These are phyloP conservation scores for Genyomyrus donnyi DNA, from an alignment of 2,113 vertebrate genomes.

Conservation along the genomic window DNA sequence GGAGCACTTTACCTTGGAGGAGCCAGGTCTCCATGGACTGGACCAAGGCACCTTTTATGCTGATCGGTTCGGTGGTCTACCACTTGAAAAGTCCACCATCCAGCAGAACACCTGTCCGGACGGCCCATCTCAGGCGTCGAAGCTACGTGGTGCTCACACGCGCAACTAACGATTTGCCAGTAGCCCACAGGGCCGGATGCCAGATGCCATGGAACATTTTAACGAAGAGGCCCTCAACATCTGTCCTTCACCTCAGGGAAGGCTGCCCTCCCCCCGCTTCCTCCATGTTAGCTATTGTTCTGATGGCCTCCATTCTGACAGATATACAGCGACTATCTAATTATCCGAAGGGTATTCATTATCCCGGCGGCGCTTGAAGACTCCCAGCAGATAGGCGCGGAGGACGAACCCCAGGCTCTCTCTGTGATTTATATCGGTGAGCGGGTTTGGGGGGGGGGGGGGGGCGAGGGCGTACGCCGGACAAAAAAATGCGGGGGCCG, in stretches of 20 bases:
- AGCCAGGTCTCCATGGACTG: not conserved
- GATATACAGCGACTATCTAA: slow-evolving; percentile 15
- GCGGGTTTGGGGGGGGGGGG: not conserved
- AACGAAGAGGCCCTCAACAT: slow-evolving; percentile 7
- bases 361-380: not conserved
- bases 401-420: not conserved
- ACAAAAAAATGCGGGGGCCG: not conserved
- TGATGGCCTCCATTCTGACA: not conserved
- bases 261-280: not conserved
- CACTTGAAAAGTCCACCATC: not conserved
- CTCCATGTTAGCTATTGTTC: not conserved
- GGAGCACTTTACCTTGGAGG: not conserved
- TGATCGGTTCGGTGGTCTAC: not conserved
- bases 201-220: not conserved
- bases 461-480: not conserved
- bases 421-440: not conserved
- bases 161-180: not conserved
- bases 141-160: not conserved
- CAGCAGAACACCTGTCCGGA: not conserved
- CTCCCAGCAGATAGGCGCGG: not conserved
- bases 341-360: slow-evolving; percentile 22
- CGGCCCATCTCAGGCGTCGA: not conserved
- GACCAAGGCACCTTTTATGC: not conserved
- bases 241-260: not conserved
- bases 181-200: not conserved